phyloP scores from a whole-genome alignment of 2,888 invertebrate species.

The Craniophora ligustri region DNA sequence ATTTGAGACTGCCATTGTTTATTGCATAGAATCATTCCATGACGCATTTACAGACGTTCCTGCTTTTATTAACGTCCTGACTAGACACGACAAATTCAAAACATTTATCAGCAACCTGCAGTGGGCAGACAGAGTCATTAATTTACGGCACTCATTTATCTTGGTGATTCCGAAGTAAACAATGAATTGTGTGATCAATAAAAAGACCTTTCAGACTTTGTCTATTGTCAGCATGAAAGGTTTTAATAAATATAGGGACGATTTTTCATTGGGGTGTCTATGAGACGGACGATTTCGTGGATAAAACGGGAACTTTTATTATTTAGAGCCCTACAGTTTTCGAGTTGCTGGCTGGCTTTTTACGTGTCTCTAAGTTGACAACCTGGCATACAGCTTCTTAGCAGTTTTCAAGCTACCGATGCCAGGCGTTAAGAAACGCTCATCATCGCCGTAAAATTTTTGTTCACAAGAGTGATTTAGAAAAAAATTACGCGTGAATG shows the following conservation, averaged over 20 bases:
- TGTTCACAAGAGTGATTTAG: too few species aligned
- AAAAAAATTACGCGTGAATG: too few species aligned
- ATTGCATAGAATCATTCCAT: slow-evolving; percentile 32
- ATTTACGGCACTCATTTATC: slow-evolving; percentile 72
- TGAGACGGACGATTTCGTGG: slow-evolving; percentile 27
- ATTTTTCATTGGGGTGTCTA: slow-evolving; percentile 21
- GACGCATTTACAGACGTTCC: slow-evolving; percentile 23
- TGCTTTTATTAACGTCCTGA: slow-evolving; percentile 43
- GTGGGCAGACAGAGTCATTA: slow-evolving; percentile 69
- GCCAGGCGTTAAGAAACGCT: too few species aligned
- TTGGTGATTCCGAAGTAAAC: slow-evolving; percentile 70
- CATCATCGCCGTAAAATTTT: too few species aligned
- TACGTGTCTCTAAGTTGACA: too few species aligned
- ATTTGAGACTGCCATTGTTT: slow-evolving; percentile 19
- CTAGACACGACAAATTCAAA: slow-evolving; percentile 69
- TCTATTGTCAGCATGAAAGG: slow-evolving; percentile 55
- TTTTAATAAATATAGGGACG: slow-evolving; percentile 45
- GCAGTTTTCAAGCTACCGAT: too few species aligned
- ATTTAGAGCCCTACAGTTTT: too few species aligned
- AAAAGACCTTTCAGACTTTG: slow-evolving; percentile 65
- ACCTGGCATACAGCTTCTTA: too few species aligned
- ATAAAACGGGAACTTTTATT: slow-evolving; percentile 13
- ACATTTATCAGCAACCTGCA: slow-evolving; percentile 72
- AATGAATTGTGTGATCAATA: slow-evolving; percentile 68
- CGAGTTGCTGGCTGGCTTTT: background rate